A percentile compares a stretch with the other conserved stretches of the same genome.
These are phyloP conservation scores for Lasiommata megera DNA, from an alignment of 2,888 invertebrate genomes.

Conservation along the genomic window DNA sequence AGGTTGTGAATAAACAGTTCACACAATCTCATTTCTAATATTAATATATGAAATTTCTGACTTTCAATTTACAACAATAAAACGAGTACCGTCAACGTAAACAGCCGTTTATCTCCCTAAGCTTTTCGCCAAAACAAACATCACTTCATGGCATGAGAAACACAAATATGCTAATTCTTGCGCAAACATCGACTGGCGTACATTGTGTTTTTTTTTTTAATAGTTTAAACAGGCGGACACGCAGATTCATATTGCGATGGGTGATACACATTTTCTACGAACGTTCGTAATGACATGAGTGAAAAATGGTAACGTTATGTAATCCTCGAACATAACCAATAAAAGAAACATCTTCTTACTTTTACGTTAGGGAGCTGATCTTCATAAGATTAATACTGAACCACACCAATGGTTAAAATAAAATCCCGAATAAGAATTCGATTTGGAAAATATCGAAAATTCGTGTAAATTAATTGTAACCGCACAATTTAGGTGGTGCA, in stretches of 20 bases:
- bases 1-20: too few species aligned
- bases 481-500: too few species aligned
- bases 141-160: constrained; percentile 60
- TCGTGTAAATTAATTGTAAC: too few species aligned
- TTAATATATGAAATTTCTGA: neutral
- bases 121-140: constrained; percentile 35
- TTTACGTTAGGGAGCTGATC: too few species aligned
- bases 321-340: too few species aligned
- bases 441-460: too few species aligned
- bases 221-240: constrained; percentile 14
- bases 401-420: too few species aligned
- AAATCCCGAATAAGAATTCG: too few species aligned
- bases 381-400: too few species aligned
- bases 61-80: constrained; percentile 17
- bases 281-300: neutral
- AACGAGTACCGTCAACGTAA: constrained; percentile 22
- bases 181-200: constrained; percentile 52
- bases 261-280: neutral
- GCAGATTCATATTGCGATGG: neutral
- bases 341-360: too few species aligned
- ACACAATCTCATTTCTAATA: too few species aligned
- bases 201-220: constrained; percentile 48
- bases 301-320: too few species aligned
- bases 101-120: constrained; percentile 30
- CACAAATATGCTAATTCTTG: constrained; percentile 67